Conservation (phyloP, 2,888 invertebrate genomes). For the Agrochola lychnidis region DNA sequence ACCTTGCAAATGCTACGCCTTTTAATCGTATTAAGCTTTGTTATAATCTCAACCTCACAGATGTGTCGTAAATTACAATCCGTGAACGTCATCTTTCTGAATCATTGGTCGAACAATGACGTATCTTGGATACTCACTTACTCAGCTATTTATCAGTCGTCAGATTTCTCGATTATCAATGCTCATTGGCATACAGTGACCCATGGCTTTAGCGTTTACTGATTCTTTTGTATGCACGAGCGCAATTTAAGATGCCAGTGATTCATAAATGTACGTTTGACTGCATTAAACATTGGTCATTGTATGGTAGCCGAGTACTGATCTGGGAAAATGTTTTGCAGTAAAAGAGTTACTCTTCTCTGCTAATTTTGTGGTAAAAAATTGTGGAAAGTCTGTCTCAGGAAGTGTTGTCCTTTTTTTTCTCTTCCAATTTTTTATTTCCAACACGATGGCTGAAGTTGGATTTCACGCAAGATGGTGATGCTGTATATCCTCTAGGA, state of each 20-base stretch:
- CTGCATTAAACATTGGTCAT: not conserved
- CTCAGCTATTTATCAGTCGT: not conserved
- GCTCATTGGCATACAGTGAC: slow-evolving; percentile 24
- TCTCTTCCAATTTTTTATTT: no score
- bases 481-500: not conserved
- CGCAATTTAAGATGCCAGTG: not conserved
- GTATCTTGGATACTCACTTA: slow-evolving; percentile 2
- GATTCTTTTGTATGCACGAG: slow-evolving; percentile 24
- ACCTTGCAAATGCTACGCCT: slow-evolving; percentile 33
- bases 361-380: not conserved
- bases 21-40: slow-evolving; percentile 41
- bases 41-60: slow-evolving; percentile 43
- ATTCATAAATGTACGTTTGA: slow-evolving; percentile 15
- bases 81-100: slow-evolving; percentile 50
- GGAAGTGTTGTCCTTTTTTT: not conserved
- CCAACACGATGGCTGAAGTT: not conserved
- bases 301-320: not conserved
- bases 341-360: not conserved
- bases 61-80: slow-evolving; percentile 45
- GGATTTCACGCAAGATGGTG: no score
- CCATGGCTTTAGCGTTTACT: slow-evolving; percentile 3
- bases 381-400: no score
- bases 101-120: slow-evolving; percentile 32
- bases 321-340: not conserved
- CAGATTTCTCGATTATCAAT: slow-evolving; percentile 24